Base-by-base conservation (phyloP, 2,797 vertebrate genomes). In the Selene dorsalis region DNA sequence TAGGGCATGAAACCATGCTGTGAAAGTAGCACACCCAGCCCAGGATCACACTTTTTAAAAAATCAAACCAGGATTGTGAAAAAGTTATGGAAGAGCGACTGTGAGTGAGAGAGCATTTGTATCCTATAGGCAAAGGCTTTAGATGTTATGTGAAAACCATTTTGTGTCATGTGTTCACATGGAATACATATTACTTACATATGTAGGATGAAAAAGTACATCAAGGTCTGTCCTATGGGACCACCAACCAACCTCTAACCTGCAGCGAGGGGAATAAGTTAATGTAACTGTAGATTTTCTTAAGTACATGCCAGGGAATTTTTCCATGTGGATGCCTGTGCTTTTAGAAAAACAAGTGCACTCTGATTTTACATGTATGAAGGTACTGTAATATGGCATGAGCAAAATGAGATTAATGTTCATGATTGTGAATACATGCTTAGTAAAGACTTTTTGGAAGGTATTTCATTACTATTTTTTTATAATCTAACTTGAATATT, bases 151-250 rank as follows among this genome's bases (percentile, higher is more conserved):
- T 91, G 89, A 91, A 94, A 95, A 89, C 90, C 93, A 93, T 90
- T 89, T 72, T 82, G 89, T 87, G 86, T 92, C 88, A 83, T 83
- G 79, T 83, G 84, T 88, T 94, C 92, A 92, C 88, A 90, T 94
- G 93, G 92, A 94, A 93, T 90, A 89, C 86, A 88, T 94, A 94
- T 94, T 94, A 94, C 92, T 93, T 93, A 91, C 93, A 94, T 84
- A 88, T 94, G 91, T 90, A 93, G 83, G 86, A 92, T 92, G 84
- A 92, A 93, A 93, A 91, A 91, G 88, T 88, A 94, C 87, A 92
- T 90, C 67, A 77, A 84, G 82, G 87, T 86, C 73, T 43, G 75
- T 88, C 92, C 90, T 82, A 32, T 3, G 90, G 88, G 90, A 87
- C 87, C 87, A 87, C 87, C 91, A 94, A 92, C 93, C 89, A 90